Evolutionary conservation across 2,797 vertebrate species (phyloP).

Genomic region (Menidia menidia): DNA sequence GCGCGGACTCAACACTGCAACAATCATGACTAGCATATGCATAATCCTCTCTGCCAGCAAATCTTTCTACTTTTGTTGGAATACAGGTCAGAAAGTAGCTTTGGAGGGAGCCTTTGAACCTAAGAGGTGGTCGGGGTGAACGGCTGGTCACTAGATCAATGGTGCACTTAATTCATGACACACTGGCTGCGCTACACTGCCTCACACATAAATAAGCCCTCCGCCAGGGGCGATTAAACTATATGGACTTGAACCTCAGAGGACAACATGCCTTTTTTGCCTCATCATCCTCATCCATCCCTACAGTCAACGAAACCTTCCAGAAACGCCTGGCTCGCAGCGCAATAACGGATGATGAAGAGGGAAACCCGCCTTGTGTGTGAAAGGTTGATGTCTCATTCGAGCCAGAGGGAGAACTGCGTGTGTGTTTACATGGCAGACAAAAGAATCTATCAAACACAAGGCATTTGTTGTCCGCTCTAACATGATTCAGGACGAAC

Average conservation of each 20-base stretch:
- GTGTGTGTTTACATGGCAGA: conserved; percentile 71
- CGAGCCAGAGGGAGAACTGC: conserved; percentile 45
- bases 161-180: conserved; percentile 64
- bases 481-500: conserved; percentile 43
- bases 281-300: conserved; percentile 14
- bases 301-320: conserved; percentile 26
- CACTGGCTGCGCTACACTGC: conserved; percentile 54
- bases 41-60: conserved; percentile 13
- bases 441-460: conserved; percentile 62
- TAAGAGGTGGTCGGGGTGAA: conserved; percentile 35
- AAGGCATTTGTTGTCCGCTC: conserved; percentile 51
- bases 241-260: conserved; percentile 63
- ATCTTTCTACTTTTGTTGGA: conserved; percentile 29
- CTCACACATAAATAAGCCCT: conserved; percentile 60
- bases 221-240: conserved; percentile 61
- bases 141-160: conserved; percentile 59
- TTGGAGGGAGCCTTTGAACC: conserved; percentile 64
- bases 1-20: neutral
- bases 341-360: conserved; percentile 70
- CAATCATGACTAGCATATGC: neutral
- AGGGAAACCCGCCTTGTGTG: conserved; percentile 53
- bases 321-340: conserved; percentile 51
- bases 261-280: conserved; percentile 49
- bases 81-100: conserved; percentile 41
- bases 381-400: conserved; percentile 75